phyloP scores from a whole-genome alignment of 2,113 vertebrate genomes.

The Electrona antarctica region DNA sequence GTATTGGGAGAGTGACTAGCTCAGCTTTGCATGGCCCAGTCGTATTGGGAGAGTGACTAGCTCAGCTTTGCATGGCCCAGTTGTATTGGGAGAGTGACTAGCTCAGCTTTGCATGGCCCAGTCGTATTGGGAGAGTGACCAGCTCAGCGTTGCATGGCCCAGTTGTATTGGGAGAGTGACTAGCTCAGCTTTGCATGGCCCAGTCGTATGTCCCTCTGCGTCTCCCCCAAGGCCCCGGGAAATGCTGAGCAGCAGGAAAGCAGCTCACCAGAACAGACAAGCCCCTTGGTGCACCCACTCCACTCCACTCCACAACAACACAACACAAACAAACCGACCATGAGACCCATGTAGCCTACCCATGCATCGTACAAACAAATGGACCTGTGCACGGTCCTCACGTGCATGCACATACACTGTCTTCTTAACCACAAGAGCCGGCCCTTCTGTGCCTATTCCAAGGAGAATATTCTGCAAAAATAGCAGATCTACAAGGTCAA shows the following conservation, averaged over 20 bases:
- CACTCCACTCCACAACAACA: constrained; percentile 35
- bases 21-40: no score
- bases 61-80: no score
- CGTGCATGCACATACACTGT: not conserved
- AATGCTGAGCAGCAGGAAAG: constrained; percentile 75
- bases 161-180: no score
- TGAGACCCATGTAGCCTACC: constrained; percentile 21
- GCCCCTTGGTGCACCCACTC: constrained; percentile 55
- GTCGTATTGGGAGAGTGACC: no score
- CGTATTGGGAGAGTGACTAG: no score
- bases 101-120: no score
- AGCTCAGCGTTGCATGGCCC: no score
- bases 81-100: no score
- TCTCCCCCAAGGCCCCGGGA: constrained; percentile 58
- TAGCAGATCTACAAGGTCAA: not conserved
- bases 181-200: constrained; percentile 57
- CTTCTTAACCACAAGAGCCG: no score
- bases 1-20: no score
- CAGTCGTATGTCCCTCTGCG: constrained; percentile 51
- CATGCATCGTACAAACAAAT: constrained; percentile 18
- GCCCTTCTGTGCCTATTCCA: no score
- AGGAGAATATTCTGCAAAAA: no score
- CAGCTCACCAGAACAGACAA: constrained; percentile 68
- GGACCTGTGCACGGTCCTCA: constrained; percentile 52
- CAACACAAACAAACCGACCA: constrained; percentile 41